Evolutionary conservation across 2,797 vertebrate genomes (phyloP).

Genomic region (Triplophysa bombifrons): DNA sequence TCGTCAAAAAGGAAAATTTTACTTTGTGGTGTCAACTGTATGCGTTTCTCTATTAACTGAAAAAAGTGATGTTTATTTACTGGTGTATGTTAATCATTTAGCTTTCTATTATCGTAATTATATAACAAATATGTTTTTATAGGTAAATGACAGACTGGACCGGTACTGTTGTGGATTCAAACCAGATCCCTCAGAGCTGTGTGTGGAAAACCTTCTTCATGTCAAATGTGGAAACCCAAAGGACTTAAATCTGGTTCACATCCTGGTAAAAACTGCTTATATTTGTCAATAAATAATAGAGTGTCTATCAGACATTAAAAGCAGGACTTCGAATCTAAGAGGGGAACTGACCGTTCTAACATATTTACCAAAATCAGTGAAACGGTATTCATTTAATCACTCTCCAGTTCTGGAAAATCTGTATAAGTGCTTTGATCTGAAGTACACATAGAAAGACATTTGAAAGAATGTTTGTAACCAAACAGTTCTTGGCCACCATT

Average conservation of each 20-base stretch:
- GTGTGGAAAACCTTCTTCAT: slow-evolving; percentile 86
- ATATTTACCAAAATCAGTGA: background rate
- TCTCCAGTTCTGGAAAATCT: too few relatives aligned
- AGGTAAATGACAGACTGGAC: slow-evolving; percentile 95
- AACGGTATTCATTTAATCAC: background rate
- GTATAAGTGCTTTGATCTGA: too few relatives aligned
- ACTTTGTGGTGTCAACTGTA: background rate
- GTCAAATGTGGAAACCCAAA: slow-evolving; percentile 82
- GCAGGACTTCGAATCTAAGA: too few relatives aligned
- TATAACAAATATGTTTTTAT: slow-evolving; percentile 15
- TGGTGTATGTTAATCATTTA: background rate
- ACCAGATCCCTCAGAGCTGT: slow-evolving; percentile 84
- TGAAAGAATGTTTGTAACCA: too few relatives aligned
- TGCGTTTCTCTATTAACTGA: background rate
- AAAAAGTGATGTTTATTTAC: background rate
- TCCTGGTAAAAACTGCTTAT: slow-evolving; percentile 79
- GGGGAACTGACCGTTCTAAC: background rate
- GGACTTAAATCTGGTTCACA: slow-evolving; percentile 88
- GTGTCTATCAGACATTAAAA: too few relatives aligned
- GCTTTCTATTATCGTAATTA: background rate
- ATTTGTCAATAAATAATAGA: background rate
- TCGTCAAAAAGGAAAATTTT: background rate
- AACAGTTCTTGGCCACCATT: too few relatives aligned
- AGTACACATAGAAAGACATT: too few relatives aligned
- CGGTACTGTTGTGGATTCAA: slow-evolving; percentile 92